Base-by-base conservation (phyloP, 2,113 vertebrate species). In the Gnathonemus longibarbis region DNA sequence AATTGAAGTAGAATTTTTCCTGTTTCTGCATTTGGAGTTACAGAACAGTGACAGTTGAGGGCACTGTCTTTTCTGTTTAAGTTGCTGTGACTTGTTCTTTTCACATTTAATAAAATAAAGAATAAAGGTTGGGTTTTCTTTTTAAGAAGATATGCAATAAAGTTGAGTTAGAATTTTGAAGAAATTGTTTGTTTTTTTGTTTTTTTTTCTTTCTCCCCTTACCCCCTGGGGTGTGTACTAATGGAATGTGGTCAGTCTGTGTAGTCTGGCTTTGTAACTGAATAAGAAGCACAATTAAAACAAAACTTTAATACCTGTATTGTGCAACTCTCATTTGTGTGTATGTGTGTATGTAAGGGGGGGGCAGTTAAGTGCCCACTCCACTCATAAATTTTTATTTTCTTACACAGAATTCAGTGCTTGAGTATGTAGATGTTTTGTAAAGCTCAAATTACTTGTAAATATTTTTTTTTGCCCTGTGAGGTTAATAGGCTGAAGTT, bases 121-220 rank as follows among this genome's bases (percentile, higher is more conserved):
- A 77, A 77, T 74, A 74, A 48, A 86, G 11, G 84, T 85, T 50
- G 42, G 24, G 24, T 50, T 49, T 48, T 50, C 45, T n/a, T 48
- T 84, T 77, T 48, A 49, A 49, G 5, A 50, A 50, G n/a, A 86
- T 49, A 50, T 86, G 84, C 84, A 86, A 86, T 86, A 86, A 86
- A 86, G 83, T 86, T 84, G 45, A 45, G 39, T 70, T 84, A 10
- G 19, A 70, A 70, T 70, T 70, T 66, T 56, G 52, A 6, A 21
- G 5, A 56, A 50, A 1, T 19, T 53, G 0, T 19, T 7, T 56
- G n/a, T 58, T 58, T 58, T 58, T 19, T 7, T 56, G n/a, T 58
- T 58, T 58, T 58, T 58, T n/a, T 58, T 56, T 1, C 3, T 39
- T 39, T 42, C 6, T 1, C 8, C 58, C 7, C 9, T 24, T 7